Base-by-base conservation (phyloP, 2,113 vertebrate species). In the Melozone crissalis region DNA sequence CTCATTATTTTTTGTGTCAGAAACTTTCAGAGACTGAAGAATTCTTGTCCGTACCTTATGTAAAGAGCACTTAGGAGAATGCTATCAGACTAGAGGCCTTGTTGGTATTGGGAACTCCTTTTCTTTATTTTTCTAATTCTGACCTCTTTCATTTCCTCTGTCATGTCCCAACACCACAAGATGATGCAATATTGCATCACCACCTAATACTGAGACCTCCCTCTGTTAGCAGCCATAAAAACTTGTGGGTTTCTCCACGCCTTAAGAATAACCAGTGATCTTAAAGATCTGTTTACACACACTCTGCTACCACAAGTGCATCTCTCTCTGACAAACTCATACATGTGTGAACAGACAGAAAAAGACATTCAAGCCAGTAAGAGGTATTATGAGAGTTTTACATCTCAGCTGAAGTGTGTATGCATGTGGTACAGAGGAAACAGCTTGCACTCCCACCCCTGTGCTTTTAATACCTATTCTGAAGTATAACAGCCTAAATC, bases 141-240 rank as follows among this genome's bases (percentile, higher is more conserved):
- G 76, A 90, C 37, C 37, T 78, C 49, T 95, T 96, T 93, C 13
- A 8, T 81, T 96, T 94, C 90, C 83, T 81, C 61, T 95, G 62
- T 74, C 61, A 89, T 92, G 76, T 77, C 57, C 28, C 57, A 90
- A 14, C 37, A 84, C 62, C 63, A 92, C 75, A 74, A 89, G 54
- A 94, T 95, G 96, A 96, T 96, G 94, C 93, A 96, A 96, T 93
- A 84, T 94, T 96, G 92, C 95, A 94, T 90, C 90, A 92, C 65
- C 76, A 52, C 41, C 72, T 86, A 81, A 88, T 75, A 73, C 47
- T 61, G 55, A 95, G 79, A 95, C 47, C 61, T 93, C 73, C 58
- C 43, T 91, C 68, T 81, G 76, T 78, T 66, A 90, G 69, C 41
- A 93, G 65, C 37, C 37, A 46, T 52, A 73, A 84, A 89, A 85